phyloP scores from a whole-genome alignment of 2,797 vertebrate species.

The Peromyscus melanophrys region DNA sequence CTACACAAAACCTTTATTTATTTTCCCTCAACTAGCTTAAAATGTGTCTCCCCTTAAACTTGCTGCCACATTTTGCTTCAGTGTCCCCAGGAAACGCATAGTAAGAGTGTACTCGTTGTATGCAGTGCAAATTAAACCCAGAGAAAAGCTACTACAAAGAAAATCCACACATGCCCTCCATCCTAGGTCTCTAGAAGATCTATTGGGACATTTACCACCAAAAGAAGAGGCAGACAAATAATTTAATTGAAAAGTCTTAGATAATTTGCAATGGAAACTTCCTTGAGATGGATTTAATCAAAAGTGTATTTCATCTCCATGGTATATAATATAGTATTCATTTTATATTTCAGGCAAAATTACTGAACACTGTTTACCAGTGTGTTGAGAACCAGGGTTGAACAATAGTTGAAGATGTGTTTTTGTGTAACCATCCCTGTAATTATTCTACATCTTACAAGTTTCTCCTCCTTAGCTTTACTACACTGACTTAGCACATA shows the following conservation, averaged over 20 bases:
- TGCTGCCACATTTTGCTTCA: slow-evolving; percentile 51
- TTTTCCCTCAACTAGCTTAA: slow-evolving; percentile 53
- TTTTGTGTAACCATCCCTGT: slow-evolving; percentile 39
- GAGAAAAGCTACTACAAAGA: slow-evolving; percentile 66
- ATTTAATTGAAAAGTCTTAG: slow-evolving; percentile 48
- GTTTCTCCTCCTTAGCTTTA: neutral
- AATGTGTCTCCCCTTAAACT: slow-evolving; percentile 60
- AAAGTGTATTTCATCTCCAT: neutral
- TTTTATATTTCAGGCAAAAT: slow-evolving; percentile 41
- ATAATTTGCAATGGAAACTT: slow-evolving; percentile 62
- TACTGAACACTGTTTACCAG: neutral
- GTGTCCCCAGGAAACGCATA: slow-evolving; percentile 52
- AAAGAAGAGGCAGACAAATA: neutral
- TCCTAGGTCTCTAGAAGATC: slow-evolving; percentile 30
- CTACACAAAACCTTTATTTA: slow-evolving; percentile 45
- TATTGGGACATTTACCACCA: slow-evolving; percentile 11
- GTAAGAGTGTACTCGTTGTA: slow-evolving; percentile 36
- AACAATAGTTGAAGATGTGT: slow-evolving; percentile 34
- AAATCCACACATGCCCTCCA: neutral
- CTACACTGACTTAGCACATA: slow-evolving; percentile 5
- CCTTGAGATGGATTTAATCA: slow-evolving; percentile 46
- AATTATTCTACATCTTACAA: slow-evolving; percentile 28
- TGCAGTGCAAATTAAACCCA: slow-evolving; percentile 56
- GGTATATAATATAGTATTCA: slow-evolving; percentile 24
- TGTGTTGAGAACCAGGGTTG: neutral